Conservation (phyloP, 2,888 invertebrate genomes). For the Mythimna pallens region DNA sequence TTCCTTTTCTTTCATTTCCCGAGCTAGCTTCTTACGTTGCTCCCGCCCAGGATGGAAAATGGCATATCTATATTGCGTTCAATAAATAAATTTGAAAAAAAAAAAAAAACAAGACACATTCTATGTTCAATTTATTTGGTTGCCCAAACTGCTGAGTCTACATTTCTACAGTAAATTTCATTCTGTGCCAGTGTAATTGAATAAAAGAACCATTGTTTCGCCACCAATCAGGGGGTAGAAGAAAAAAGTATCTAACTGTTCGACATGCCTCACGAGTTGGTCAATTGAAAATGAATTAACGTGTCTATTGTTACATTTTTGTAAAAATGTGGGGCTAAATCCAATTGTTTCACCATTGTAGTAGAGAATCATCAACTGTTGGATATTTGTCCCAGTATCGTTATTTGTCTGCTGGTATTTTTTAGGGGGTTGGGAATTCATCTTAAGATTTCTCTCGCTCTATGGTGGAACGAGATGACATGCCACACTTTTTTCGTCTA, state of each 20-base stretch:
- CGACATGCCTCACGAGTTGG: neutral
- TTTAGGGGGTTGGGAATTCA: no score
- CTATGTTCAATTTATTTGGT: neutral
- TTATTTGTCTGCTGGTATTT: no score
- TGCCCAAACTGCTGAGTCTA: neutral
- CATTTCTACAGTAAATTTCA: neutral
- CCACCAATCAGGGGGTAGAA: neutral
- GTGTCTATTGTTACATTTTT: constrained; percentile 18
- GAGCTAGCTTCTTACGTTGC: no score
- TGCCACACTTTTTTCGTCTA: no score
- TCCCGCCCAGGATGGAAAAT: no score
- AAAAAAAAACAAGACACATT: neutral
- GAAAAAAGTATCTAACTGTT: constrained; percentile 19
- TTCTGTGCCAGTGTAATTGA: constrained; percentile 1
- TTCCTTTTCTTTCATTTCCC: no score
- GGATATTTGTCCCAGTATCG: no score
- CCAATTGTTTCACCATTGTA: neutral
- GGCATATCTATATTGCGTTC: no score
- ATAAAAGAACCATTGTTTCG: constrained; percentile 42
- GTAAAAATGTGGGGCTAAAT: neutral
- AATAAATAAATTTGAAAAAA: no score
- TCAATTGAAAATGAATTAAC: constrained; percentile 24
- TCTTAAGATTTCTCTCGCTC: no score
- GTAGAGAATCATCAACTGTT: neutral
- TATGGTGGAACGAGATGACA: no score